A percentile compares a stretch with the other conserved stretches of the same genome.
Conservation (phyloP, 1,140 invertebrate genomes). For the Drosophila watanabei region DNA sequence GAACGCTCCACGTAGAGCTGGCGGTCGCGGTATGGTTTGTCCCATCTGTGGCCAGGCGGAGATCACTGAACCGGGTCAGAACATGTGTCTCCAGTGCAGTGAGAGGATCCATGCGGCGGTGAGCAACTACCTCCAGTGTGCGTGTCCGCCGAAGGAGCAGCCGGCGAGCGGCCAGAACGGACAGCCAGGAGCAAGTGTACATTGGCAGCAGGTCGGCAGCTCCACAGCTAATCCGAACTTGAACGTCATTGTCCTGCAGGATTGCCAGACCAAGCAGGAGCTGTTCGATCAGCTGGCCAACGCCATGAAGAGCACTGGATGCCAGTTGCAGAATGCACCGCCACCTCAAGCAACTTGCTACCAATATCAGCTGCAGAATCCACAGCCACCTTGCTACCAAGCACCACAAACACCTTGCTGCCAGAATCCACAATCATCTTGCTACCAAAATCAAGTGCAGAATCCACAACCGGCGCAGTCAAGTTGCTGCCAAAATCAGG, state of each 20-base stretch:
- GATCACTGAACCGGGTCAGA: neutral
- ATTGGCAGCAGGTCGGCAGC: neutral
- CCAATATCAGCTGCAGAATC: neutral
- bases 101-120: constrained; percentile 28
- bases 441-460: too few relatives aligned
- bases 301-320: constrained; percentile 11
- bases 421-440: too few relatives aligned
- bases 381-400: neutral
- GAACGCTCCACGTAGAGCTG: neutral
- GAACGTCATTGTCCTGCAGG: constrained; percentile 65
- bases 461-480: too few relatives aligned
- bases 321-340: neutral
- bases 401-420: too few relatives aligned
- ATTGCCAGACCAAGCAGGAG: constrained; percentile 30
- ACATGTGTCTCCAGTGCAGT: constrained; percentile 42
- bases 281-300: constrained; percentile 48
- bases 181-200: neutral
- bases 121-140: constrained; percentile 8
- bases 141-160: neutral
- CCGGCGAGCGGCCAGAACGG: too few relatives aligned
- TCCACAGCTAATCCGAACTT: neutral
- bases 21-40: constrained; percentile 16
- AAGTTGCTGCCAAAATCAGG: neutral
- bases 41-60: constrained; percentile 23
- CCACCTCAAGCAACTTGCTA: neutral